Percentiles rank a stretch among this genome's conserved stretches.
These are phyloP conservation scores for Frieseomelitta varia DNA, from an alignment of 1,140 invertebrate genomes.

Conservation along the genomic window DNA sequence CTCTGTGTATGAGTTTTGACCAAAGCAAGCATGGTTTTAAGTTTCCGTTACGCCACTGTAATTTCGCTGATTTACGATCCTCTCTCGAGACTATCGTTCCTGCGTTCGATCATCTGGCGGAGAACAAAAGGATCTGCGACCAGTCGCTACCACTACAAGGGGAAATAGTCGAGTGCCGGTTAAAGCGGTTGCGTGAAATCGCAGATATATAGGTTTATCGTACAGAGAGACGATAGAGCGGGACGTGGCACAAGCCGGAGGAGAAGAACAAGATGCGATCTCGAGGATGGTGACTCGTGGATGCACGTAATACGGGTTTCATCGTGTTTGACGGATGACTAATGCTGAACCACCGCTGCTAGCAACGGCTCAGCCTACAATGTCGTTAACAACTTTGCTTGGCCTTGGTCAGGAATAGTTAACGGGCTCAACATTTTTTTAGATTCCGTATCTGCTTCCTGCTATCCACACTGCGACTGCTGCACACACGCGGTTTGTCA, in stretches of 20 bases:
- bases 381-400: constrained; percentile 63
- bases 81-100: constrained; percentile 57
- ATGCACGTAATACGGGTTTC: constrained; percentile 65
- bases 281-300: constrained; percentile 37
- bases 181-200: constrained; percentile 55
- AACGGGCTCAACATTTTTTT: constrained; percentile 61
- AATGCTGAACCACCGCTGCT: constrained; percentile 54
- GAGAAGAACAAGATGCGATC: constrained; percentile 28
- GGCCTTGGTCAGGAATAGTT: constrained; percentile 68
- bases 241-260: background rate
- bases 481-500: constrained; percentile 54
- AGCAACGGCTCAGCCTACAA: constrained; percentile 47
- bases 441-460: constrained; percentile 65
- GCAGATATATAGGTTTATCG: constrained; percentile 43
- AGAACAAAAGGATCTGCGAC: constrained; percentile 64
- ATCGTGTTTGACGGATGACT: constrained; percentile 68
- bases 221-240: background rate
- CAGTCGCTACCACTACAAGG: constrained; percentile 13
- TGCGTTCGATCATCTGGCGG: constrained; percentile 56
- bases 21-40: constrained; percentile 54
- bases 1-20: constrained; percentile 18
- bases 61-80: constrained; percentile 67
- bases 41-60: constrained; percentile 63
- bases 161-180: constrained; percentile 41
- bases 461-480: constrained; percentile 57